phyloP scores from a whole-genome alignment of 2,113 vertebrate species.

The Sigmodon hispidus region DNA sequence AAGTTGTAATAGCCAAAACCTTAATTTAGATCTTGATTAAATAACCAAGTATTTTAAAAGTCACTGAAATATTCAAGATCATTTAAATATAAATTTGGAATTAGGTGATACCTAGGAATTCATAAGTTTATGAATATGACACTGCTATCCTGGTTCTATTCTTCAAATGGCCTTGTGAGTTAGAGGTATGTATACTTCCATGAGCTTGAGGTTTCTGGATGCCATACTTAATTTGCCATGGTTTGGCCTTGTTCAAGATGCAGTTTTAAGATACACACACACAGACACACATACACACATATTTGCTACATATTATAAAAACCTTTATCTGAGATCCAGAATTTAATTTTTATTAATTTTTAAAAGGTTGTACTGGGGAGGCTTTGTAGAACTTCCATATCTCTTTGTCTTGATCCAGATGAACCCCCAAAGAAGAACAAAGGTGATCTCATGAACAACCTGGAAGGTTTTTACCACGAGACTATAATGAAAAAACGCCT shows the following conservation, averaged over 20 bases:
- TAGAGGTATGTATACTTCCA: conserved; percentile 44
- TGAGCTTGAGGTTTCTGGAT: conserved; percentile 17
- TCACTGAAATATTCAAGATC: conserved; percentile 36
- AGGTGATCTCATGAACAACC: conserved; percentile 85
- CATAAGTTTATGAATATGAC: conserved; percentile 48
- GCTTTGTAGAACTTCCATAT: conserved; percentile 78
- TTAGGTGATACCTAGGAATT: conserved; percentile 48
- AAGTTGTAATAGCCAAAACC: background rate
- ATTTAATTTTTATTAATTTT: conserved; percentile 59
- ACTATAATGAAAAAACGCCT: conserved; percentile 81
- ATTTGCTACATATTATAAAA: conserved; percentile 41
- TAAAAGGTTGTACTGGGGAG: conserved; percentile 66
- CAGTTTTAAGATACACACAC: background rate
- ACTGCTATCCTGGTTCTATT: conserved; percentile 51
- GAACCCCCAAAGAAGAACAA: conserved; percentile 83
- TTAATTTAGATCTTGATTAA: conserved; percentile 54
- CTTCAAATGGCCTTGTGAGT: conserved; percentile 48
- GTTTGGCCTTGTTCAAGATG: conserved; percentile 21
- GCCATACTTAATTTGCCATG: conserved; percentile 25
- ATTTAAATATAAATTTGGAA: conserved; percentile 35
- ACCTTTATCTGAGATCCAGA: conserved; percentile 53
- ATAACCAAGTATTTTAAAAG: conserved; percentile 9
- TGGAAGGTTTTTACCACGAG: conserved; percentile 87
- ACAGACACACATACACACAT: background rate
- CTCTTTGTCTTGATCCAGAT: conserved; percentile 83